Percentiles rank a stretch among this genome's conserved stretches.
Evolutionary conservation across 2,797 vertebrate genomes (phyloP).

Genomic region (Acanthiza pusilla): DNA sequence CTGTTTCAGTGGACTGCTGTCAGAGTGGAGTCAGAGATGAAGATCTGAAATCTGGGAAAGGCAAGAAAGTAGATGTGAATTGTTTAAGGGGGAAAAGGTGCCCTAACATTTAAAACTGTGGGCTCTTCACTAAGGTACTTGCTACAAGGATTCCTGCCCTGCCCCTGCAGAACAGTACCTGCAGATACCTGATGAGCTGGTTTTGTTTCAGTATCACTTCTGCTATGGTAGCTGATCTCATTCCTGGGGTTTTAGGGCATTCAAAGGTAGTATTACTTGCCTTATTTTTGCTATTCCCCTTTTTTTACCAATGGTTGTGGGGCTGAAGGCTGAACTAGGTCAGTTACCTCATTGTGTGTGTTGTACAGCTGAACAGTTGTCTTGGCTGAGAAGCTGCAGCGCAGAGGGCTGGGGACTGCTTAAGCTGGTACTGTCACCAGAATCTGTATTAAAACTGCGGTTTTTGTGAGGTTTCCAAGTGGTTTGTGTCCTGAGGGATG

Average conservation of each 20-base stretch:
- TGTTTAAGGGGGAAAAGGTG: neutral
- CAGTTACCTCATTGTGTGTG: neutral
- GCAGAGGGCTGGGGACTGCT: neutral
- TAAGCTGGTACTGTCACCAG: neutral
- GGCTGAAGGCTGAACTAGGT: neutral
- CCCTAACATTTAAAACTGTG: neutral
- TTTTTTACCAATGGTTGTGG: neutral
- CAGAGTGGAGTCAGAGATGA: neutral
- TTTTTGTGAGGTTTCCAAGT: neutral
- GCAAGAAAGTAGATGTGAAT: neutral
- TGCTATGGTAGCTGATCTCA: neutral
- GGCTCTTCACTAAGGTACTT: neutral
- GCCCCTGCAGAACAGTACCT: neutral
- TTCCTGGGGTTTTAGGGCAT: neutral
- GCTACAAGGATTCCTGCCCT: neutral
- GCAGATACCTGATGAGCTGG: neutral
- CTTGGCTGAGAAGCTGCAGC: neutral
- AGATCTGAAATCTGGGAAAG: neutral
- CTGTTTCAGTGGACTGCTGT: neutral
- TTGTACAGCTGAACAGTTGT: conserved; percentile 4
- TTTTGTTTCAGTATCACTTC: neutral
- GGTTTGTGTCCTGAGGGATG: neutral
- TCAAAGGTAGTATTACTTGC: neutral
- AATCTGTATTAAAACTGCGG: neutral
- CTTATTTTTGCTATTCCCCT: neutral